Conservation (phyloP, 1,140 invertebrate species). For the Periplaneta americana region DNA sequence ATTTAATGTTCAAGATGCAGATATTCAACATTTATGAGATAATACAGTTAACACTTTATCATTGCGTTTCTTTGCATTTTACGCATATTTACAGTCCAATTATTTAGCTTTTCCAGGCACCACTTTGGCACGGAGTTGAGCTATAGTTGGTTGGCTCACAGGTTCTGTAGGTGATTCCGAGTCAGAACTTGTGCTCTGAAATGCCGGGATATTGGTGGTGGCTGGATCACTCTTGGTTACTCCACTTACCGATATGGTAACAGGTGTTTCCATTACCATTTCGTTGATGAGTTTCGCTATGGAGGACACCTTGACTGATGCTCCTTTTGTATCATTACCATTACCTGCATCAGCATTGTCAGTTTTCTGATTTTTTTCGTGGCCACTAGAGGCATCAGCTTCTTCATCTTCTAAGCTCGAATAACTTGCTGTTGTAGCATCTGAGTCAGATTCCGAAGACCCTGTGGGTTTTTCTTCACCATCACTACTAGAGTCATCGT, state of each 20-base stretch:
- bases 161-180: constrained; percentile 56
- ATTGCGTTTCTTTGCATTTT: too few relatives aligned
- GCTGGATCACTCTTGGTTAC: not conserved
- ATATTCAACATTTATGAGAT: not conserved
- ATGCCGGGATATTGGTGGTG: not conserved
- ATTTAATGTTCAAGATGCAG: not conserved
- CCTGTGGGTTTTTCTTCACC: constrained; percentile 26
- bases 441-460: constrained; percentile 28
- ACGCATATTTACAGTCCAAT: not conserved
- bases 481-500: constrained; percentile 26
- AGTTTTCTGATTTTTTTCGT: constrained; percentile 13
- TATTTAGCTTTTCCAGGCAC: not conserved
- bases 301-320: not conserved
- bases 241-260: not conserved
- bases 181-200: constrained; percentile 42
- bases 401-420: constrained; percentile 43
- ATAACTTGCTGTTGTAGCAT: constrained; percentile 42
- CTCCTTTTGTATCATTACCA: constrained; percentile 28
- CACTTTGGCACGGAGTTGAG: not conserved
- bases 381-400: constrained; percentile 28
- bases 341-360: constrained; percentile 28
- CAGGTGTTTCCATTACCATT: not conserved
- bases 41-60: not conserved
- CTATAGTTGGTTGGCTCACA: constrained; percentile 37
- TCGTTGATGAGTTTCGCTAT: not conserved